Conservation (phyloP, 2,888 invertebrate species). For the Tubiluchus corallicola region DNA sequence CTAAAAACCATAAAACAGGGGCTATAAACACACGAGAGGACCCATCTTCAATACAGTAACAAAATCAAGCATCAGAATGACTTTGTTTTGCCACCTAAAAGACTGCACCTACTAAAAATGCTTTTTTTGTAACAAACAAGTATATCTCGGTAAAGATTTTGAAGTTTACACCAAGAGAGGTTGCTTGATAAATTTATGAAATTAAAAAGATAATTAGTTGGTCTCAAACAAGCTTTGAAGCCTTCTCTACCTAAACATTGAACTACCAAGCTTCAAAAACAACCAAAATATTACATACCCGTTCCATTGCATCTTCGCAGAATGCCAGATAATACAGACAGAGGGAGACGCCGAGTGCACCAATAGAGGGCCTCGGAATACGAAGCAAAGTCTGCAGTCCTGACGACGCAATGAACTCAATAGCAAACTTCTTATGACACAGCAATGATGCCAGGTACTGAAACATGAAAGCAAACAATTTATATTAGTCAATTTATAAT, state of each 20-base stretch:
- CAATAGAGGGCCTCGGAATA: constrained; percentile 79
- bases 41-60: no score
- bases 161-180: no score
- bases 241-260: background rate
- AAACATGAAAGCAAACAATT: constrained; percentile 12
- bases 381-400: constrained; percentile 68
- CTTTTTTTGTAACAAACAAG: no score
- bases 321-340: constrained; percentile 91
- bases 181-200: background rate
- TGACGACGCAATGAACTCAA: constrained; percentile 75
- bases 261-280: background rate
- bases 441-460: constrained; percentile 77
- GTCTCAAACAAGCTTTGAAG: background rate
- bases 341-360: constrained; percentile 87
- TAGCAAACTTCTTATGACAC: constrained; percentile 93
- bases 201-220: background rate
- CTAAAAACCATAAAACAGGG: no score
- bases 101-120: no score
- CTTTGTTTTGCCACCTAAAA: no score
- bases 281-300: no score
- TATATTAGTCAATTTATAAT: no score
- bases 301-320: constrained; percentile 92
- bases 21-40: no score
- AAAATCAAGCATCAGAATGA: no score
- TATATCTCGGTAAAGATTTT: no score